Conservation (phyloP, 2,797 vertebrate species). For the Alosa sapidissima region DNA sequence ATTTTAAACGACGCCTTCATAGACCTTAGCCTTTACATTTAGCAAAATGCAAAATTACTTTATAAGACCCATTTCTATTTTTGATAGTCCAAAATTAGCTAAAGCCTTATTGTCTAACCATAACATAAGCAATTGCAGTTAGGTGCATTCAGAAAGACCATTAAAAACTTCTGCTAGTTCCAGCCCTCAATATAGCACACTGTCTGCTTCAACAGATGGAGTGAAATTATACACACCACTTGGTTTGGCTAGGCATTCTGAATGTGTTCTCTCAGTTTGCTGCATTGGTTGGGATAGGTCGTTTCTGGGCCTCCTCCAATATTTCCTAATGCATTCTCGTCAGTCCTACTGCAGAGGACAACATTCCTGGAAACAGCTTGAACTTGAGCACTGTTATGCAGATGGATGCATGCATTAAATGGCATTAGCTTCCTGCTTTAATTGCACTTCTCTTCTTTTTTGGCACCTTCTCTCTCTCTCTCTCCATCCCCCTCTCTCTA, state of each 20-base stretch:
- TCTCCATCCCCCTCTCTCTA: background rate
- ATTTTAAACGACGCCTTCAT: background rate
- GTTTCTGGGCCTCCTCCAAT: background rate
- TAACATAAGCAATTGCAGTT: background rate
- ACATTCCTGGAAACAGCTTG: background rate
- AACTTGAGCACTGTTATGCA: background rate
- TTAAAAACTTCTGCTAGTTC: background rate
- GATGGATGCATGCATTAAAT: background rate
- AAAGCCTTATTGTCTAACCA: too few species aligned
- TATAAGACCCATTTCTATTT: too few species aligned
- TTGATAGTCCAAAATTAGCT: too few species aligned
- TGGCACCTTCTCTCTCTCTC: background rate
- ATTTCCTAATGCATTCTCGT: background rate
- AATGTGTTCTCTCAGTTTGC: constrained; percentile 11
- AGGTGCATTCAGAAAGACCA: background rate
- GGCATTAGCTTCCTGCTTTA: background rate
- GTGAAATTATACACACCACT: background rate
- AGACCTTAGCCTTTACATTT: background rate
- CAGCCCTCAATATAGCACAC: background rate
- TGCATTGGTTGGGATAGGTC: background rate
- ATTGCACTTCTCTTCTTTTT: background rate
- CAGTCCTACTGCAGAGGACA: background rate
- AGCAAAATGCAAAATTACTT: background rate
- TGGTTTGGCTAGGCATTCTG: background rate
- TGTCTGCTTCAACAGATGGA: background rate